Evolutionary conservation across 2,113 vertebrate species (phyloP).

Genomic region (Mirounga angustirostris): DNA sequence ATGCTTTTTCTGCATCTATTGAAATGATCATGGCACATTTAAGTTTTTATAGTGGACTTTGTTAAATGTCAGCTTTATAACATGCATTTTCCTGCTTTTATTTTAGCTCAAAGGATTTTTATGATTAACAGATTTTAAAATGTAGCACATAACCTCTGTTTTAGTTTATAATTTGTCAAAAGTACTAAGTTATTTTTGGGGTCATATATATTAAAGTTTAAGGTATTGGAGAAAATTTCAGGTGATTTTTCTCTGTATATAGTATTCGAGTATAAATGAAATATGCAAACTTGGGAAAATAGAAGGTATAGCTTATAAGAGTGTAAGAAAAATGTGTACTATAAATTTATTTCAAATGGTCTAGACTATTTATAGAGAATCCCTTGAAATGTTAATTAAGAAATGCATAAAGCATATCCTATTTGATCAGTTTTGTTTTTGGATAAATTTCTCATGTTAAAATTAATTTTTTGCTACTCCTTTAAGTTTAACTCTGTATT

Average conservation of each 20-base stretch:
- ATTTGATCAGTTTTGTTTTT: conserved; percentile 74
- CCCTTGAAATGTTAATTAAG: conserved; percentile 76
- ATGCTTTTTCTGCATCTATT: background rate
- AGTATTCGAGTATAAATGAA: conserved; percentile 47
- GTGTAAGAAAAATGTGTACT: conserved; percentile 63
- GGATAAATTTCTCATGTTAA: conserved; percentile 78
- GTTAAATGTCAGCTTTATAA: conserved; percentile 89
- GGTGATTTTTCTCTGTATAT: conserved; percentile 10
- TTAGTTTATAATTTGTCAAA: conserved; percentile 57
- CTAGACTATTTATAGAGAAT: conserved; percentile 72
- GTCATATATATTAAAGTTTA: conserved; percentile 57
- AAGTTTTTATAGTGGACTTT: conserved; percentile 81
- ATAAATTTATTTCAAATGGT: conserved; percentile 73
- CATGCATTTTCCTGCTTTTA: conserved; percentile 88
- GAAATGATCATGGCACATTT: background rate
- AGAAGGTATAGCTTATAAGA: conserved; percentile 58
- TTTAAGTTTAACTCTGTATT: conserved; percentile 81
- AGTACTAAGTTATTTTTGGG: conserved; percentile 69
- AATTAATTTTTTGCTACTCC: conserved; percentile 85
- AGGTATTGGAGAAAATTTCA: conserved; percentile 19
- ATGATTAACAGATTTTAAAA: conserved; percentile 31
- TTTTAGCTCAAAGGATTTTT: conserved; percentile 83
- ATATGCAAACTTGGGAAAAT: conserved; percentile 36
- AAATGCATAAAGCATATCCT: conserved; percentile 74
- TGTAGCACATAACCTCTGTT: background rate